A percentile compares a stretch with the other conserved stretches of the same genome.
Evolutionary conservation across 2,888 invertebrate species (phyloP).

Genomic region (Xanthorhoe spadicearia): DNA sequence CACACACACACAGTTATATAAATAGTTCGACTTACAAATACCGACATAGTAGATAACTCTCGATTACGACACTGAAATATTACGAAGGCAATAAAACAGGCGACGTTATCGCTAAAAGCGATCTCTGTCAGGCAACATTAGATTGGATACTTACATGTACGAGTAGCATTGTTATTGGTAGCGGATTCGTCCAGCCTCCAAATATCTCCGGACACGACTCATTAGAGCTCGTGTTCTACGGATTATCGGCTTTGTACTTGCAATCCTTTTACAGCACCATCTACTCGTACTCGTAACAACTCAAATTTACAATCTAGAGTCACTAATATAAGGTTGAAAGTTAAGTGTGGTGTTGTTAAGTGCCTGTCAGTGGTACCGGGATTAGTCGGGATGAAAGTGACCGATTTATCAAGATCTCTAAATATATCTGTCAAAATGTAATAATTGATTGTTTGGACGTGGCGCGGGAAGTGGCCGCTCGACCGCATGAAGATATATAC

Average conservation of each 20-base stretch:
- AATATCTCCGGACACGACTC: constrained; percentile 22
- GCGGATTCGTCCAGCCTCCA: constrained; percentile 3
- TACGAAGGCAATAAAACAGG: background rate
- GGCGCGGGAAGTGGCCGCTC: constrained; percentile 3
- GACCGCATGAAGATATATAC: constrained; percentile 5
- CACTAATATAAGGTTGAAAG: background rate
- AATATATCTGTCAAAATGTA: constrained; percentile 44
- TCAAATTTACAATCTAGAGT: background rate
- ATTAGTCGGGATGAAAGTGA: constrained; percentile 43
- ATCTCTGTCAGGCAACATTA: background rate
- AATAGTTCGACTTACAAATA: background rate
- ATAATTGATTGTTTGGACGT: constrained; percentile 47
- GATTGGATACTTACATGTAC: background rate
- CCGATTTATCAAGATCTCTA: constrained; percentile 45
- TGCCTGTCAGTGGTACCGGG: constrained; percentile 39
- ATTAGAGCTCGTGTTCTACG: constrained; percentile 30
- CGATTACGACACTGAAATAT: background rate
- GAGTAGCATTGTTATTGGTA: background rate
- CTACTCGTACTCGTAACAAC: no score
- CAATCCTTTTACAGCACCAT: constrained; percentile 4
- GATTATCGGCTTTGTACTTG: constrained; percentile 20
- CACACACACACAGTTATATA: no score
- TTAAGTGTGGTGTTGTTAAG: constrained; percentile 1
- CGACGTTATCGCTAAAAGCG: background rate
- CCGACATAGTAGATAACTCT: background rate